Evolutionary conservation across 2,113 vertebrate species (phyloP), one percentile per base, ranked within the genome.

Genomic region (Ciconia boyciana): DNA sequence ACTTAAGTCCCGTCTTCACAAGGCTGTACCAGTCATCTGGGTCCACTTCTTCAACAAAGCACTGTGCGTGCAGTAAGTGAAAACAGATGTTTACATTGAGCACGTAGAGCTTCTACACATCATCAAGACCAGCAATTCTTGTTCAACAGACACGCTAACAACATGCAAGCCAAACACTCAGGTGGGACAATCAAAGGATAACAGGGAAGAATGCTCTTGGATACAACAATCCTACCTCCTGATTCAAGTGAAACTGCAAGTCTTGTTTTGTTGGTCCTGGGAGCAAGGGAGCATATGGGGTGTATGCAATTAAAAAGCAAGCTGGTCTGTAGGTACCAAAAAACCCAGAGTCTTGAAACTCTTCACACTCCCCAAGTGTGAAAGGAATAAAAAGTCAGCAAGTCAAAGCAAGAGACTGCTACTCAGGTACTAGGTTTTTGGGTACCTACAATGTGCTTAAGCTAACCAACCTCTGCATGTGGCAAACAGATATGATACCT

Each of bases 1-100:
- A 99, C 98, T 97, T 99, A 46, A 99, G 98, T 82, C 99, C 99
- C 0, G 87, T 94, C 96, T 99, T 99, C 90, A 99, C 98, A 89
- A 99, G 97, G 91, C 49, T 97, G 96, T 99, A 98, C 99, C 99
- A 99, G 16, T 99, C 98, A 31, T 95, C 95, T 51, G 98, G 97
- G 60, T 97, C 87, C 76, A 99, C 89, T 52, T 98, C 98, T 34
- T 96, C 97, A 77, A 98, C 76, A 18, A 94, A 85, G 16, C 39
- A 65, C 99, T 99, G 96, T 2, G 62, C 57, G 31, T 6, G 43
- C 13, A 85, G 32, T 18, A 75, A 93, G 24, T 2, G 77, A 95
- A 90, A 83, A 11, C 41, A 83, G 29, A 14, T 12, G 25, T 52
- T 93, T 54, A 44, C 21, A 44, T 39, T 54, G 43, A 75, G 36